phyloP scores from a whole-genome alignment of 2,797 vertebrate genomes.

The Betta splendens region DNA sequence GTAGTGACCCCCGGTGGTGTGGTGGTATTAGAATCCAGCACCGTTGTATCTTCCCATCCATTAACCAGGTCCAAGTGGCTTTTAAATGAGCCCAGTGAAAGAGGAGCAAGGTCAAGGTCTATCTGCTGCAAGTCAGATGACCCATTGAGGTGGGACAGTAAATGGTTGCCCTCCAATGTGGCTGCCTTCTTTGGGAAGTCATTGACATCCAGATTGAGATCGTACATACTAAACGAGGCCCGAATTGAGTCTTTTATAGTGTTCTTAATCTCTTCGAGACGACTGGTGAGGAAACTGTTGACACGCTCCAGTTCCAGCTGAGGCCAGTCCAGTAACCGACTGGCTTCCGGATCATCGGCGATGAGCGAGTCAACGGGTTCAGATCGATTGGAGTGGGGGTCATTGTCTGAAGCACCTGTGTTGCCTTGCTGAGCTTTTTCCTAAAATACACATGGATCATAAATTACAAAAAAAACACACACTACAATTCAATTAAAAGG shows the following conservation, averaged over 20 bases:
- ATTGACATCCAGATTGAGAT: conserved; percentile 95
- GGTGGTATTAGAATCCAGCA: conserved; percentile 46
- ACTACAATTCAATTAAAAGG: no score
- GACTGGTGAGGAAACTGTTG: conserved; percentile 97
- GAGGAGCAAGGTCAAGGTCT: conserved; percentile 94
- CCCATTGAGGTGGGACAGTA: conserved; percentile 92
- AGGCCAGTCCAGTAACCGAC: conserved; percentile 91
- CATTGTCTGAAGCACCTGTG: conserved; percentile 68
- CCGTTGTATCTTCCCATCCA: conserved; percentile 77
- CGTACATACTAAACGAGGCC: conserved; percentile 95
- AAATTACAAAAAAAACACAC: not conserved
- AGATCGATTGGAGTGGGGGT: conserved; percentile 66
- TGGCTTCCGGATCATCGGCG: conserved; percentile 76
- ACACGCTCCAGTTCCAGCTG: conserved; percentile 94
- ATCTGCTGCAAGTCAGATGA: conserved; percentile 94
- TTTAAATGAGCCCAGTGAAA: conserved; percentile 90
- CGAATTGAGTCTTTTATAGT: conserved; percentile 98
- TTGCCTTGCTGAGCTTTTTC: conserved; percentile 88
- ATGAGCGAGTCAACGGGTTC: conserved; percentile 71
- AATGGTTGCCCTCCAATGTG: conserved; percentile 90
- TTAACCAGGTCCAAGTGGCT: conserved; percentile 85
- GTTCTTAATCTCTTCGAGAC: conserved; percentile 97
- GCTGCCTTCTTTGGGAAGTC: conserved; percentile 95
- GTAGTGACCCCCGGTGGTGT: conserved; percentile 41
- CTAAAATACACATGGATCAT: conserved; percentile 56